These are phyloP conservation scores for Benthosema pterotum DNA, from an alignment of 2,797 vertebrate genomes.

Conservation along the genomic window DNA sequence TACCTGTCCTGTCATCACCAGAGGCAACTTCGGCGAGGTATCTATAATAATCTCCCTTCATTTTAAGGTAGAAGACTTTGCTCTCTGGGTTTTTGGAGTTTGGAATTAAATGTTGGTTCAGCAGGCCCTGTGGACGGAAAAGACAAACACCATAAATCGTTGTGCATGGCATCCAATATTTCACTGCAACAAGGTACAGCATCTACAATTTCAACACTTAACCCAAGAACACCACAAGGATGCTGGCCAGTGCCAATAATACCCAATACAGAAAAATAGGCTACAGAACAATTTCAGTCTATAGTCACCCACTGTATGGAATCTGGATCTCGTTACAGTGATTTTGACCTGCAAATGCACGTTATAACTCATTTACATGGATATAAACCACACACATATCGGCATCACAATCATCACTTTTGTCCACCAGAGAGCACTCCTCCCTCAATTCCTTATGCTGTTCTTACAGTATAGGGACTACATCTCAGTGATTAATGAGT, in stretches of 20 bases:
- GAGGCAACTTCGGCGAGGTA: constrained; percentile 97
- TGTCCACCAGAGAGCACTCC: constrained; percentile 33
- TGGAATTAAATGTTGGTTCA: constrained; percentile 90
- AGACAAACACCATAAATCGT: constrained; percentile 1
- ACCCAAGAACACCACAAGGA: too few relatives aligned
- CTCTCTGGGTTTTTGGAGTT: constrained; percentile 88
- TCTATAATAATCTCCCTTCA: constrained; percentile 98
- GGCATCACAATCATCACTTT: not conserved
- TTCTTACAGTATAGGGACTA: not conserved
- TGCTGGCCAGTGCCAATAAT: too few relatives aligned
- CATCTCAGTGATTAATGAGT: constrained; percentile 16
- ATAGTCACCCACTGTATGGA: too few relatives aligned
- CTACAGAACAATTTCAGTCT: too few relatives aligned
- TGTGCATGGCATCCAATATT: not conserved
- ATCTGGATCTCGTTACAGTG: too few relatives aligned
- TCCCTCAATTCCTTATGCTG: constrained; percentile 8
- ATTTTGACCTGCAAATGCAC: too few relatives aligned
- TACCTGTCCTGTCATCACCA: constrained; percentile 85
- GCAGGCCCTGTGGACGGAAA: constrained; percentile 82
- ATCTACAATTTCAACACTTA: too few relatives aligned
- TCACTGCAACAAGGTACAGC: not conserved
- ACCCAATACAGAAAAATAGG: too few relatives aligned
- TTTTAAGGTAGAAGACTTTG: constrained; percentile 98
- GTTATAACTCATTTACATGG: too few relatives aligned
- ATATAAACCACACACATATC: too few relatives aligned